Conservation (phyloP, 2,113 vertebrate species). For the Myotis lucifugus region DNA sequence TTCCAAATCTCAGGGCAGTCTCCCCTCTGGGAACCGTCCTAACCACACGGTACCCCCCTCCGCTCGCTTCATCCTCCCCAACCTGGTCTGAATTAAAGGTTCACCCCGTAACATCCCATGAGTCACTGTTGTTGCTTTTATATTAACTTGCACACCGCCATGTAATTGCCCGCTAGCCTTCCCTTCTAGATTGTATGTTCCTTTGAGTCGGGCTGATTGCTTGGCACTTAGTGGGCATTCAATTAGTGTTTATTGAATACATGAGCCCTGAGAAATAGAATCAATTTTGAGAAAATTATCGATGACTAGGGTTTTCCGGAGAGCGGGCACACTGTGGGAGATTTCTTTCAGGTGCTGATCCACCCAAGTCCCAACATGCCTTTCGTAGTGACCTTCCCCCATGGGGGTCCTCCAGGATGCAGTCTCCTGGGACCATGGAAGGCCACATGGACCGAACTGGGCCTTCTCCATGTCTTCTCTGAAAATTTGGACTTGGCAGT, state of each 20-base stretch:
- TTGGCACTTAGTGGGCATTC: neutral
- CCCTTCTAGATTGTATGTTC: neutral
- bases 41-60: neutral
- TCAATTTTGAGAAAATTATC: neutral
- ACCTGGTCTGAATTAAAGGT: neutral
- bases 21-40: neutral
- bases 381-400: neutral
- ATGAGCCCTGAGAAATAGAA: neutral
- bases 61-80: neutral
- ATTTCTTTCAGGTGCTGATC: neutral
- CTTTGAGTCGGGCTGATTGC: neutral
- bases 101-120: neutral
- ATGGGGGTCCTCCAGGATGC: neutral
- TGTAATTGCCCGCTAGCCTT: neutral
- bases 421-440: neutral
- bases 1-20: neutral
- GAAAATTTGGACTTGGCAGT: neutral
- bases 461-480: neutral
- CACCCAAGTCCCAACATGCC: accelerated
- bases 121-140: neutral
- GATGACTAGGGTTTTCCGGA: neutral
- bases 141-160: neutral
- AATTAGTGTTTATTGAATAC: neutral
- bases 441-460: neutral
- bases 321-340: neutral